A percentile compares a stretch with the other conserved stretches of the same genome.
Conservation (phyloP, 2,797 vertebrate genomes). For the Neosilurus hyrtlii region DNA sequence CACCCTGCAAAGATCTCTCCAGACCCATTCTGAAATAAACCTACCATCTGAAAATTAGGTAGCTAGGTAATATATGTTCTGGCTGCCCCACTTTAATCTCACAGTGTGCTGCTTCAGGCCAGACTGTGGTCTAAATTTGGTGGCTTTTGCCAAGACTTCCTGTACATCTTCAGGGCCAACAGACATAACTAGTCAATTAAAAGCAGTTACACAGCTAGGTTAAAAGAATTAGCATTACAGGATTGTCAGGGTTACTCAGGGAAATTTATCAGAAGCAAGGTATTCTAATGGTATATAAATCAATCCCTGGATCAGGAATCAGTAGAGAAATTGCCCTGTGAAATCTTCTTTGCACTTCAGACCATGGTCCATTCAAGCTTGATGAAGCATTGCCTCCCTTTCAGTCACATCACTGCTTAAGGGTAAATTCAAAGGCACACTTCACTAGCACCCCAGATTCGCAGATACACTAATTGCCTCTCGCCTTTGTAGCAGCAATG, state of each 20-base stretch:
- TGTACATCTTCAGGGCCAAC: too few relatives aligned
- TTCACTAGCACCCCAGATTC: not conserved
- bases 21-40: not conserved
- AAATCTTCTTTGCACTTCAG: not conserved
- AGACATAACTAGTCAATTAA: not conserved
- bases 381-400: not conserved
- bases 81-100: not conserved
- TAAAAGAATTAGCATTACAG: constrained; percentile 1
- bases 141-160: not conserved
- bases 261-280: not conserved
- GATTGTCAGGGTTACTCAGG: not conserved
- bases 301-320: not conserved
- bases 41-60: not conserved
- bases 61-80: not conserved
- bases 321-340: not conserved
- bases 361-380: not conserved
- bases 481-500: not conserved
- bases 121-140: not conserved
- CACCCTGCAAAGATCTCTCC: not conserved
- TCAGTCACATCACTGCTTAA: not conserved
- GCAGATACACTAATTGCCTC: not conserved
- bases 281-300: not conserved
- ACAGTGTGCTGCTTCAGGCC: not conserved
- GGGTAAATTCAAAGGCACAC: not conserved
- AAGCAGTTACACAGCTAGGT: not conserved